phyloP scores from a whole-genome alignment of 1,140 invertebrate genomes.

The Bombus pascuorum region DNA sequence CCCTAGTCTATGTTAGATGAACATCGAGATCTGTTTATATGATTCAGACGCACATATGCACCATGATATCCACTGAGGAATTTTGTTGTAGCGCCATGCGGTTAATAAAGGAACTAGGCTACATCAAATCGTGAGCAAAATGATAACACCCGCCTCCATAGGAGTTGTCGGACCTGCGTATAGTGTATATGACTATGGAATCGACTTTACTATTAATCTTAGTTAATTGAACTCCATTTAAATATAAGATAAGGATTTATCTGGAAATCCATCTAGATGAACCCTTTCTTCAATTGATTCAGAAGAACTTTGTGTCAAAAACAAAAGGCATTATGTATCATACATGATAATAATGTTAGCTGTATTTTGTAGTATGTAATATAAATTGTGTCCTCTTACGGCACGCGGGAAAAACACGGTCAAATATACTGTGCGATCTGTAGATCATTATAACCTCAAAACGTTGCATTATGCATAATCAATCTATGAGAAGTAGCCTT shows the following conservation, averaged over 20 bases:
- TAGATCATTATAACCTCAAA: conserved; percentile 61
- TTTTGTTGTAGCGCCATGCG: no score
- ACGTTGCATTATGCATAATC: conserved; percentile 59
- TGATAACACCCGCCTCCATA: no score
- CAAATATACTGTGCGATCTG: conserved; percentile 32
- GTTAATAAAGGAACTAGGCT: no score
- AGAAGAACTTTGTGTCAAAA: not conserved
- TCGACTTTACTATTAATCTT: not conserved
- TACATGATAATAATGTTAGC: not conserved
- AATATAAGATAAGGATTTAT: not conserved
- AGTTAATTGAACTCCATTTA: not conserved
- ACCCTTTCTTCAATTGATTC: not conserved
- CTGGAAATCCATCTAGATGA: not conserved
- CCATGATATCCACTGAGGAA: no score
- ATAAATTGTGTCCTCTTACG: conserved; percentile 60
- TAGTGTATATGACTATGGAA: no score
- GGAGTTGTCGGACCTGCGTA: no score
- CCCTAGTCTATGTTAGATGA: no score
- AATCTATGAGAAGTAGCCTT: conserved; percentile 36
- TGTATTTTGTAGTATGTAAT: not conserved
- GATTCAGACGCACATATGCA: no score
- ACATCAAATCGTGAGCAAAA: no score
- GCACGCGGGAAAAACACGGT: conserved; percentile 57
- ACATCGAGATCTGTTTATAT: no score
- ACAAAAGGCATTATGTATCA: not conserved